phyloP scores from a whole-genome alignment of 2,113 vertebrate species.

The human region GRCh38 chr4:21579001-21579500 shows the following conservation, averaged over 20 bases:
- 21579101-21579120: slow-evolving; percentile 24
- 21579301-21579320: neutral
- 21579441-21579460: slow-evolving; percentile 28
- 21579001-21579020: neutral
- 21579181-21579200: slow-evolving; percentile 24
- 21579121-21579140: slow-evolving; percentile 64
- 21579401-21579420: neutral
- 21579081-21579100: slow-evolving; percentile 39
- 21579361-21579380: neutral
- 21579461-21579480: neutral
- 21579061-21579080: neutral
- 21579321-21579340: neutral
- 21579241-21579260: neutral
- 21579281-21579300: neutral
- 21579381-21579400: neutral
- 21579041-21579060: neutral
- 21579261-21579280: neutral
- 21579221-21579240: slow-evolving; percentile 42
- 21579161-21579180: slow-evolving; percentile 21
- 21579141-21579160: slow-evolving; percentile 39
- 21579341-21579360: neutral
- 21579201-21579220: slow-evolving; percentile 43
- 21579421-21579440: neutral
- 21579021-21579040: neutral
- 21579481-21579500: neutral